phyloP scores from a whole-genome alignment of 2,888 invertebrate species.

The Furcula furcula region DNA sequence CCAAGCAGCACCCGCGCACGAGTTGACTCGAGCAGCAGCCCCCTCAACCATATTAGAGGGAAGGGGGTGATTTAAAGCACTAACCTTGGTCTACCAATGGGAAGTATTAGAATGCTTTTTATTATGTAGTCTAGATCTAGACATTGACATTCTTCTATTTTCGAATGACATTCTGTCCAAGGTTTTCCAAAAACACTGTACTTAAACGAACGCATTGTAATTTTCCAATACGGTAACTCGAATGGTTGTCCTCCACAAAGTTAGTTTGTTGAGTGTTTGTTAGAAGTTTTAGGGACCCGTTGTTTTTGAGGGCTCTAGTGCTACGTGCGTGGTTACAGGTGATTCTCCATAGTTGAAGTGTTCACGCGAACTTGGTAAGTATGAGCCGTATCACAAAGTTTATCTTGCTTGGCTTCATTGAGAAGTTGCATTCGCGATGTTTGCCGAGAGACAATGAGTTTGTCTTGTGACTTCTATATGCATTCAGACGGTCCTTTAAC shows the following conservation, averaged over 20 bases:
- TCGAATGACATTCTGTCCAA: no score
- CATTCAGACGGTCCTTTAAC: conserved; percentile 45
- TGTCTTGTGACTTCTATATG: conserved; percentile 61
- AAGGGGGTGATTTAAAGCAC: no score
- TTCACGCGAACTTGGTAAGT: conserved; percentile 51
- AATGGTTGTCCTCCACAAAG: conserved; percentile 34
- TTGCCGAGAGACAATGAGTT: conserved; percentile 60
- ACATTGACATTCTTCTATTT: background rate
- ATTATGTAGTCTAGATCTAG: background rate
- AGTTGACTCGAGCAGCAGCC: no score
- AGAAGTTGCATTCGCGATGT: conserved; percentile 55
- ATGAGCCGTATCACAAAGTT: conserved; percentile 60
- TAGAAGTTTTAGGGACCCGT: conserved; percentile 49
- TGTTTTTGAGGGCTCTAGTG: conserved; percentile 50
- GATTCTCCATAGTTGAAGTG: conserved; percentile 53
- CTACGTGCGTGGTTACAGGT: conserved; percentile 51
- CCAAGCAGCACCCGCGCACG: no score
- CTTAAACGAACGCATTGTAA: conserved; percentile 24
- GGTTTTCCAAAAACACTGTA: no score
- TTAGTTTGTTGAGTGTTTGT: conserved; percentile 41
- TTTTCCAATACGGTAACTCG: conserved; percentile 35
- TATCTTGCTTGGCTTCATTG: conserved; percentile 54
- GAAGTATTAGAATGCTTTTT: background rate
- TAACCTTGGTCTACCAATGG: background rate
- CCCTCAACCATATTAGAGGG: no score